Base-by-base conservation (phyloP, 2,113 vertebrate genomes). In the Piprites chloris region DNA sequence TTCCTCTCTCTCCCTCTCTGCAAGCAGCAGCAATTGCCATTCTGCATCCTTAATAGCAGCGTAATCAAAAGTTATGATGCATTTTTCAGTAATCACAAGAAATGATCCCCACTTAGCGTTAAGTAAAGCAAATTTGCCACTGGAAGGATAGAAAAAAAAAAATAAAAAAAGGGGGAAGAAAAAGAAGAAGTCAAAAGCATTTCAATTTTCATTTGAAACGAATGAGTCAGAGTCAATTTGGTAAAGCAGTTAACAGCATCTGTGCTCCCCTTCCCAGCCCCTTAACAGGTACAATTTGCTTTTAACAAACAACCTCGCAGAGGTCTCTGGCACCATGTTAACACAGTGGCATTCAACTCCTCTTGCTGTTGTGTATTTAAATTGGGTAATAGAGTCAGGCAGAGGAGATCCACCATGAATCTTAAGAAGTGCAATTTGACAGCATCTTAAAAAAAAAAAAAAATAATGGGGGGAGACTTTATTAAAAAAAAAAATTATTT, bases 61-160 rank as follows among this genome's bases (percentile, higher is more conserved):
- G 8, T 97, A 97, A 98, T 98, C 97, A 97, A 98, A 98, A 98
- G 97, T 98, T 98, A 98, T 96, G 97, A 98, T 98, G 97, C 97
- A 97, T 98, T 98, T 98, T 98, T 97, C 97, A 97, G 96, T 98
- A 98, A 98, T 98, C 98, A 97, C 96, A 97, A 97, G 97, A 98
- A 98, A 98, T 98, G 97, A 97, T 97, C 96, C 96, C 97, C 97
- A 98, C 97, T 98, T 98, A 98, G 95, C 84, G 92, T 96, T 97
- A 98, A 98, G 97, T 97, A 98, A 98, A 97, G 97, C 95, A 96
- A 97, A 97, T 97, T 97, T 95, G 84, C 92, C 81, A 89, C 87
- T 92, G 94, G 93, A 95, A 96, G 91, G 83, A 85, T 75, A 8
- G 14, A 30, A 35, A 81, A 66, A 49, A 39, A 69, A 52, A 58